Percentiles rank a stretch among this genome's conserved stretches.
These are phyloP conservation scores for Drosophila neocordata DNA, from an alignment of 1,140 invertebrate genomes.

Conservation along the genomic window DNA sequence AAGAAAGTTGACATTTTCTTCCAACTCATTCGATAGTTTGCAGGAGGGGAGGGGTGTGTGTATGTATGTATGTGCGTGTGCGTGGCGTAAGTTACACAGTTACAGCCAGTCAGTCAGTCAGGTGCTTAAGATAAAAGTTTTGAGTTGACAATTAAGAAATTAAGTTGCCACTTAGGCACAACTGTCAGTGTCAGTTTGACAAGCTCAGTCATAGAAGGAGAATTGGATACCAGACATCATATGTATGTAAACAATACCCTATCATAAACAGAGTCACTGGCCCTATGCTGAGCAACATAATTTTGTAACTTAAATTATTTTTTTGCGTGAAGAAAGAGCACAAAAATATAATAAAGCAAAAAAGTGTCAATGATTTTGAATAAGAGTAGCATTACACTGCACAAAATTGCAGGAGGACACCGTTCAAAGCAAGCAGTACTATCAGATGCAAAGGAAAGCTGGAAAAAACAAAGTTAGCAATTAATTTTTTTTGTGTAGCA, in stretches of 20 bases:
- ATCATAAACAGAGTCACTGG: not conserved
- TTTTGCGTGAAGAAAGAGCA: no score
- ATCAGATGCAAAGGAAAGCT: no score
- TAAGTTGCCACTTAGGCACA: conserved; percentile 82
- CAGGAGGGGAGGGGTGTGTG: not conserved
- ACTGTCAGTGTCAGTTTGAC: conserved; percentile 82
- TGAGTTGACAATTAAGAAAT: conserved; percentile 83
- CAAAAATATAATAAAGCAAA: no score
- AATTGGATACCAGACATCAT: conserved; percentile 14
- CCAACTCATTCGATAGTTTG: conserved; percentile 46
- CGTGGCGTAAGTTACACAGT: conserved; percentile 32
- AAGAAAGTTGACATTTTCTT: conserved; percentile 34
- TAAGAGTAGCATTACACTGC: no score
- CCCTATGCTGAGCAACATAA: not conserved
- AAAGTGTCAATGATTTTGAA: no score
- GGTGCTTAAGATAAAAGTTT: conserved; percentile 72
- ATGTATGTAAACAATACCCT: not conserved
- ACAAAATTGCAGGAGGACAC: no score
- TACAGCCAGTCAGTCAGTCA: conserved; percentile 45
- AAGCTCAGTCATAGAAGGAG: conserved; percentile 58
- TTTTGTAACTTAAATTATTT: no score
- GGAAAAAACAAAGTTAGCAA: no score
- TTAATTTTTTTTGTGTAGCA: no score
- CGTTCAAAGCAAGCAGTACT: no score
- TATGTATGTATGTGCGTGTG: no score